These are phyloP conservation scores for Hyposmocoma kahamanoa DNA, from an alignment of 1,140 invertebrate genomes.

Conservation along the genomic window DNA sequence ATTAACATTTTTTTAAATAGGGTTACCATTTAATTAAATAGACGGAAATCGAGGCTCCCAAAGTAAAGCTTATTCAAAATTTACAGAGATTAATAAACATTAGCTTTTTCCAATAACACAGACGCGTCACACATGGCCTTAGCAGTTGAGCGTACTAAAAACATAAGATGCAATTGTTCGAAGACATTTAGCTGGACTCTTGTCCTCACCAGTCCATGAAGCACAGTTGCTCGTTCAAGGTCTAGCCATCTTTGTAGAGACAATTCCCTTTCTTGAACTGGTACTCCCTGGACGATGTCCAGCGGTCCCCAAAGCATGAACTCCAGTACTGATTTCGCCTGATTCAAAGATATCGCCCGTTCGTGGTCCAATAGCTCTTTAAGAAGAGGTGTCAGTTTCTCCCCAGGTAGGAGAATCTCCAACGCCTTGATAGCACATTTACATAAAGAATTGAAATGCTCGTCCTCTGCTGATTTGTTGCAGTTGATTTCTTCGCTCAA, in stretches of 20 bases:
- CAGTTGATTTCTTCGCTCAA: conserved; percentile 76
- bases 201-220: conserved; percentile 84
- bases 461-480: conserved; percentile 68
- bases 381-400: conserved; percentile 79
- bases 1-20: no score
- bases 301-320: conserved; percentile 90
- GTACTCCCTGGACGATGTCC: conserved; percentile 79
- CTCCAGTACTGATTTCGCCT: conserved; percentile 85
- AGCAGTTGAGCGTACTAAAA: conserved; percentile 85
- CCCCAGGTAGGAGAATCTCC: conserved; percentile 77
- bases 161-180: conserved; percentile 86
- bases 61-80: conserved; percentile 24
- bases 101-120: conserved; percentile 75
- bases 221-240: conserved; percentile 85
- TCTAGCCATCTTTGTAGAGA: conserved; percentile 88
- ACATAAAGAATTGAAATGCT: conserved; percentile 82
- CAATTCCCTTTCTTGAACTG: conserved; percentile 79
- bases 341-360: conserved; percentile 80
- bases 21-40: not conserved
- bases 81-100: conserved; percentile 49
- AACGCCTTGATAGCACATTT: conserved; percentile 83
- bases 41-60: not conserved
- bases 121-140: conserved; percentile 87
- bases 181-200: conserved; percentile 83
- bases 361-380: conserved; percentile 81